These are phyloP conservation scores for Myxocyprinus asiaticus DNA, from an alignment of 2,113 vertebrate species.

Conservation along the genomic window DNA sequence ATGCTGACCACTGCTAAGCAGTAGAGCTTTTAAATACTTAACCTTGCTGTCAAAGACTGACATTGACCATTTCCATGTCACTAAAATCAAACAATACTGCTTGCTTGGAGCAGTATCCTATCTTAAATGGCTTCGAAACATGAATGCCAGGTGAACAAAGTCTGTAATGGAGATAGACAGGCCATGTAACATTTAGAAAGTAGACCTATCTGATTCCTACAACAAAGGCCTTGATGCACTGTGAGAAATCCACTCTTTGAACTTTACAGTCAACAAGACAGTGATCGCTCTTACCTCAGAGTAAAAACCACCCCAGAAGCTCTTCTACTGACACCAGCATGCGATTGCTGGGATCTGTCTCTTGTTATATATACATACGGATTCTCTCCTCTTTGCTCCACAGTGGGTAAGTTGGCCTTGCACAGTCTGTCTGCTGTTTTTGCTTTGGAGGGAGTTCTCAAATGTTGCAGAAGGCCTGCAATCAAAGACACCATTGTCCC, in stretches of 20 bases:
- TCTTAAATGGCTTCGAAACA: constrained; percentile 10
- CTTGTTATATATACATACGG: constrained; percentile 12
- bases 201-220: constrained; percentile 6
- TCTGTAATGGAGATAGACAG: neutral
- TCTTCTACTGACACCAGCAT: neutral
- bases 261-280: neutral
- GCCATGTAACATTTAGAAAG: constrained; percentile 21
- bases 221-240: neutral
- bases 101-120: constrained; percentile 2
- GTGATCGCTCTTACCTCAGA: constrained; percentile 45
- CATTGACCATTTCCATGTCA: constrained; percentile 14
- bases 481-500: constrained; percentile 51
- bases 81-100: constrained; percentile 24
- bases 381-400: neutral
- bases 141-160: constrained; percentile 38
- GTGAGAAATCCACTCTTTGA: no score
- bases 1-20: constrained; percentile 10
- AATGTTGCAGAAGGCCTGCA: constrained; percentile 34
- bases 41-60: constrained; percentile 23
- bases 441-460: constrained; percentile 21
- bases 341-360: constrained; percentile 3
- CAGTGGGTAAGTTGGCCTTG: neutral
- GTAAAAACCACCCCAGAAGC: constrained; percentile 16
- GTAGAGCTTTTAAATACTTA: constrained; percentile 22
- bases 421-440: constrained; percentile 30